Evolutionary conservation across 2,888 invertebrate species (phyloP), one percentile per base, ranked within the genome.

Genomic region (Aromia moschata): DNA sequence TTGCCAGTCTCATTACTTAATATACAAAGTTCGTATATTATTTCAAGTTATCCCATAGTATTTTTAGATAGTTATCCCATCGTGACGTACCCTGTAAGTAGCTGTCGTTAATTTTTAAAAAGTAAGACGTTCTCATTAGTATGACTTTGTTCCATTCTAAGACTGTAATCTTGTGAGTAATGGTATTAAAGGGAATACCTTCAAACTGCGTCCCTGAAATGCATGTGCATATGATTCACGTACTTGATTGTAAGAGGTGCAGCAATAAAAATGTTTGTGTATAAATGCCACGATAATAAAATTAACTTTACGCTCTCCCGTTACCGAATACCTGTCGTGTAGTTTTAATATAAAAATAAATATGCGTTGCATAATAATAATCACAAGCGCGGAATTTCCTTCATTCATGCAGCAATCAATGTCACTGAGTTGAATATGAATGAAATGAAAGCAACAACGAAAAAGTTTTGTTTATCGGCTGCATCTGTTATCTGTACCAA

Each of bases 321-420:
- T 49, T 49, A 18, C 52, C 17, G 33, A 40, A 52, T 52, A 38
- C 38, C 49, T 37, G 20, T 40, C 17, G 9, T 52, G 25, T 15
- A 51, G 40, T 60, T 60, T 44, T 51, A 36, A 49, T 64, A 62
- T 69, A 68, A 68, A 69, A 68, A 69, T 69, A 68, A 58, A 54
- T 25, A 38, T 14, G 37, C 18, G 45, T 67, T 69, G 66, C 68
- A 60, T 65, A 68, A 69, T 41, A 9, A 59, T 62, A 46, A n/a
- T n/a, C 51, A 56, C 58, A 57, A 54, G 56, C 36, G 49, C 56
- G 66, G 69, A 67, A 68, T 70, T 63, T 61, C 46, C 64, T 70
- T 70, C 72, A 72, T 73, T 73, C 71, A 73, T 69, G 59, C 65
- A 62, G 67, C 53, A 67, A 71, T 66, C 71, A 72, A 71, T 72